Conservation (phyloP, 2,797 vertebrate species). For the Philypnodon macrostomus region DNA sequence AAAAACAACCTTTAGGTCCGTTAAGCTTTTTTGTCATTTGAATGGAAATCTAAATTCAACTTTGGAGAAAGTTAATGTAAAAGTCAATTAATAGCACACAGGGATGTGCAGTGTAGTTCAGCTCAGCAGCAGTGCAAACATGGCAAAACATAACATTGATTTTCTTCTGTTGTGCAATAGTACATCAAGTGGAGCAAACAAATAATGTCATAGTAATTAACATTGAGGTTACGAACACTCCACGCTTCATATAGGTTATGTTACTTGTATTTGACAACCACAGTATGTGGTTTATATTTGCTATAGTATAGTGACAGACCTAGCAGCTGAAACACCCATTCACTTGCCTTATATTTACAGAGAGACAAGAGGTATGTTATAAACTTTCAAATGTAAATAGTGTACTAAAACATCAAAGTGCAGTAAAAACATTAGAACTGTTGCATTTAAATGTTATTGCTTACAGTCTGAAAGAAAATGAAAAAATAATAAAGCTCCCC, state of each 20-base stretch:
- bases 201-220: slow-evolving; percentile 53
- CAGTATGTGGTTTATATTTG: slow-evolving; percentile 55
- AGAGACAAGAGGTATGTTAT: slow-evolving; percentile 77
- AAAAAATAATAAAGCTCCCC: slow-evolving; percentile 39
- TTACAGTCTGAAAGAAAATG: slow-evolving; percentile 61
- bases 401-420: slow-evolving; percentile 63
- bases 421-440: slow-evolving; percentile 54
- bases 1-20: too few relatives aligned
- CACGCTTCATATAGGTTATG: slow-evolving; percentile 62
- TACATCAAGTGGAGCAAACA: slow-evolving; percentile 59
- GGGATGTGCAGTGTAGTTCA: slow-evolving; percentile 48
- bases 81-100: slow-evolving; percentile 13
- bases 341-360: slow-evolving; percentile 60
- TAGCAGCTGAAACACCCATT: slow-evolving; percentile 66
- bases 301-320: slow-evolving; percentile 50
- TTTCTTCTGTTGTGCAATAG: slow-evolving; percentile 42
- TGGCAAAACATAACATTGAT: slow-evolving; percentile 40
- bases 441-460: slow-evolving; percentile 76
- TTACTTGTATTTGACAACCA: slow-evolving; percentile 59
- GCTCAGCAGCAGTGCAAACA: slow-evolving; percentile 69
- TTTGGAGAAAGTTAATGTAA: slow-evolving; percentile 1
- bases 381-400: slow-evolving; percentile 61
- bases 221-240: slow-evolving; percentile 53
- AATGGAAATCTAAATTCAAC: not conserved
- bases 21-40: too few relatives aligned